These are phyloP conservation scores for Marmota flaviventris DNA, from an alignment of 2,113 vertebrate genomes.

Conservation along the genomic window DNA sequence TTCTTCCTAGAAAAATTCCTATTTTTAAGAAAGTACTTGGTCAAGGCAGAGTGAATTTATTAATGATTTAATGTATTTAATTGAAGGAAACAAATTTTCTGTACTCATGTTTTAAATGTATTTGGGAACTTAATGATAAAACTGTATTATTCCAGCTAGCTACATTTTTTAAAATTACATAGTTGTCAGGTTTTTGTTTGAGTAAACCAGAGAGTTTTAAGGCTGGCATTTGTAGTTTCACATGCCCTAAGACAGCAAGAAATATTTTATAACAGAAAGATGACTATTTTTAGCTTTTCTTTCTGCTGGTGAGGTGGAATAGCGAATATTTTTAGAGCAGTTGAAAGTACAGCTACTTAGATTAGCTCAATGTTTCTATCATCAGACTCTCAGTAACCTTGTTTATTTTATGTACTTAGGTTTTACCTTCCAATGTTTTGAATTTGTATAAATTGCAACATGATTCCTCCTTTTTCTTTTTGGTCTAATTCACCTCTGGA, in stretches of 20 bases:
- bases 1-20: neutral
- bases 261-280: constrained; percentile 77
- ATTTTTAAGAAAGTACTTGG: neutral
- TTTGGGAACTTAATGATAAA: constrained; percentile 2
- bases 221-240: constrained; percentile 61
- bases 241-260: constrained; percentile 67
- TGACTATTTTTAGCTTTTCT: constrained; percentile 80
- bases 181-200: constrained; percentile 33
- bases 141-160: neutral
- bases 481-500: constrained; percentile 50
- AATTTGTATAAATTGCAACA: constrained; percentile 55
- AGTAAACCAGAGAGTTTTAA: constrained; percentile 46
- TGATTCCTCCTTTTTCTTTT: constrained; percentile 43
- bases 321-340: constrained; percentile 82
- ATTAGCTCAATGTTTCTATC: constrained; percentile 76
- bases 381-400: constrained; percentile 68
- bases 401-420: constrained; percentile 72
- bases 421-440: constrained; percentile 62
- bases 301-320: constrained; percentile 74
- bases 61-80: neutral
- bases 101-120: neutral
- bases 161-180: neutral
- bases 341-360: constrained; percentile 72
- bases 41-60: neutral
- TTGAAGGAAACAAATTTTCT: constrained; percentile 36